These are phyloP conservation scores for Daboia siamensis DNA, from an alignment of 2,113 vertebrate species.

Conservation along the genomic window DNA sequence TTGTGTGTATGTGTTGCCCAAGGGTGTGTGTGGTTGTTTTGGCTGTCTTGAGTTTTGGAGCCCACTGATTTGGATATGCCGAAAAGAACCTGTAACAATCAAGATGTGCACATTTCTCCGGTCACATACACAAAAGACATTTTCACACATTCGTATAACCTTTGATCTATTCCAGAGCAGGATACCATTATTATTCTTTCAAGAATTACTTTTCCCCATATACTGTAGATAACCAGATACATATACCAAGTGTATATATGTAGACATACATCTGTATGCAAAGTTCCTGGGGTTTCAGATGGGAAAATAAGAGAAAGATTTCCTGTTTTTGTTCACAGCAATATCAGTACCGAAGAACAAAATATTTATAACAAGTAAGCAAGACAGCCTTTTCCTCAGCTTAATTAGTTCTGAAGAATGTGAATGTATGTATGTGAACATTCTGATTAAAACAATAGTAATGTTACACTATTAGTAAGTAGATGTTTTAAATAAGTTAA, in stretches of 20 bases:
- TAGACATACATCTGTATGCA: background rate
- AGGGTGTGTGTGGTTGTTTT: too few species aligned
- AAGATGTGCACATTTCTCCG: background rate
- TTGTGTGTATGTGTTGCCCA: too few species aligned
- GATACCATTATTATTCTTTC: background rate
- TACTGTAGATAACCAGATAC: background rate
- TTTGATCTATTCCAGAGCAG: background rate
- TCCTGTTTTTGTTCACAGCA: constrained; percentile 9
- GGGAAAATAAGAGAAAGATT: background rate
- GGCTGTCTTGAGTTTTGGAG: too few species aligned
- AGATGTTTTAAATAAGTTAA: background rate
- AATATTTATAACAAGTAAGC: constrained; percentile 19
- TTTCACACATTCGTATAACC: background rate
- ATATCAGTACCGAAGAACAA: constrained; percentile 1
- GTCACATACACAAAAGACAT: background rate
- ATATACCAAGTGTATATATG: background rate
- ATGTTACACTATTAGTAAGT: background rate
- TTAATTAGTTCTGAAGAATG: background rate
- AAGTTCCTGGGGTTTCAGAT: background rate
- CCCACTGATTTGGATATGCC: too few species aligned
- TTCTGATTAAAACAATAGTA: constrained; percentile 3
- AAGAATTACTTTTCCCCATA: background rate
- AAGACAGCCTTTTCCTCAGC: background rate
- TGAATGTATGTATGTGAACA: background rate
- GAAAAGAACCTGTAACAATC: too few species aligned